Base-by-base conservation (phyloP, 1,140 invertebrate species). In the Scaptomyza montana region DNA sequence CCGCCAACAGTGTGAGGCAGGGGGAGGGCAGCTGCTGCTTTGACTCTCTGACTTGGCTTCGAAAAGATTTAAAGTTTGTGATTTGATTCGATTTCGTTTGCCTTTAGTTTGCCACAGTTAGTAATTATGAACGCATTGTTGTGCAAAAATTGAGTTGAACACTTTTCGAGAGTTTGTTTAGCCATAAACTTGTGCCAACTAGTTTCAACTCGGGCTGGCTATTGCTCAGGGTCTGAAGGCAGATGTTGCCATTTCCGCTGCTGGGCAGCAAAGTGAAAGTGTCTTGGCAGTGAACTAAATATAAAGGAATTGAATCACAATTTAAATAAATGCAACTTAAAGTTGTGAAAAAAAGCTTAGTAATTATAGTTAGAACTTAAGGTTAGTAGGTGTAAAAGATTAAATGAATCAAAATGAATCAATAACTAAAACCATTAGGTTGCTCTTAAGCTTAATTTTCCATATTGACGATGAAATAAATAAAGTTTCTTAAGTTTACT, bases 61-160 rank as follows among this genome's bases (percentile, higher is more conserved):
- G 30, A 1, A 76, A 86, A 86, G 81, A 86, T 81, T 86, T 81
- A 81, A 87, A 86, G 82, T 86, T 86, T 86, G 51, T 76, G 82
- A 87, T 86, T 87, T 82, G 78, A 86, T 86, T 86, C 74, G 79
- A 67, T 72, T 72, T 36, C 39, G 49, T 25, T 55, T 59, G 7
- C 21, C 3, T 25, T 25, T 25, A 25, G 21, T 25, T 25, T 33
- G 5, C 5, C 28, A 28, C 53, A 47, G 19, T 13, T 46, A 78
- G 78, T 86, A 86, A 86, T 86, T 86, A 86, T 86, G 82, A 64
- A 54, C 82, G 82, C 82, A 86, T 86, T 86, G 82, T 86, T 72
- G 75, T 86, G 81, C 82, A 87, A 86, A 86, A 86, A 86, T 86
- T 86, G 82, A 86, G 78, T 86, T 86, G 21, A 25, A 78, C 53